Percentiles rank a stretch among this genome's conserved stretches.
phyloP scores from a whole-genome alignment of 2,797 vertebrate species.

The Perodicticus potto region DNA sequence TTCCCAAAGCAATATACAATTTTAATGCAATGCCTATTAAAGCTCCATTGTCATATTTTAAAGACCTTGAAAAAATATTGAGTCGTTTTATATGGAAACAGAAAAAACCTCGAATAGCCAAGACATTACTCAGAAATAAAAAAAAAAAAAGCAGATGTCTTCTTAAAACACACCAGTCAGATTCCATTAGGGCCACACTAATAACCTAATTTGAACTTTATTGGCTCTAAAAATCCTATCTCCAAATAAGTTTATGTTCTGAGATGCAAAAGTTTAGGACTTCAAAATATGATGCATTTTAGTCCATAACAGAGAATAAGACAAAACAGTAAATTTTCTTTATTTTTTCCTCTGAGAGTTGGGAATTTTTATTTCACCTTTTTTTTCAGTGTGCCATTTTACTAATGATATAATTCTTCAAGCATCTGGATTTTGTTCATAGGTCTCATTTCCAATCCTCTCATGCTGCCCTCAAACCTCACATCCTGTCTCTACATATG shows the following conservation, averaged over 20 bases:
- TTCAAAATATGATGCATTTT: background rate
- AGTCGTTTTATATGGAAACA: too few species aligned
- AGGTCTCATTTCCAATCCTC: background rate
- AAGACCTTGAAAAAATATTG: too few species aligned
- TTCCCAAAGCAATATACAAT: too few species aligned
- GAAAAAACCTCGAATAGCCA: too few species aligned
- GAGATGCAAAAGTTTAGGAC: background rate
- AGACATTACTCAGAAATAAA: too few species aligned
- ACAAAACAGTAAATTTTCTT: background rate
- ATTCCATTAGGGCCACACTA: too few species aligned
- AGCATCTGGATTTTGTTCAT: background rate
- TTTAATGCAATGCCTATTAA: too few species aligned
- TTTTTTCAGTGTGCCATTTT: background rate
- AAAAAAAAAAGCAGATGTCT: too few species aligned
- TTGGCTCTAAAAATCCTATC: background rate
- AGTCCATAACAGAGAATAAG: background rate
- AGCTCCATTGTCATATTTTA: too few species aligned
- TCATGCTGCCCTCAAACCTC: background rate
- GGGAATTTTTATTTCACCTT: background rate
- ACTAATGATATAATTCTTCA: background rate
- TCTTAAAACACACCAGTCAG: background rate
- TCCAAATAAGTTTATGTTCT: background rate
- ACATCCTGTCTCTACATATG: background rate
- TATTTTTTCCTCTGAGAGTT: background rate
- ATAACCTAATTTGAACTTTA: background rate